Base-by-base conservation (phyloP, 2,888 invertebrate genomes). In the Tigriopus californicus region DNA sequence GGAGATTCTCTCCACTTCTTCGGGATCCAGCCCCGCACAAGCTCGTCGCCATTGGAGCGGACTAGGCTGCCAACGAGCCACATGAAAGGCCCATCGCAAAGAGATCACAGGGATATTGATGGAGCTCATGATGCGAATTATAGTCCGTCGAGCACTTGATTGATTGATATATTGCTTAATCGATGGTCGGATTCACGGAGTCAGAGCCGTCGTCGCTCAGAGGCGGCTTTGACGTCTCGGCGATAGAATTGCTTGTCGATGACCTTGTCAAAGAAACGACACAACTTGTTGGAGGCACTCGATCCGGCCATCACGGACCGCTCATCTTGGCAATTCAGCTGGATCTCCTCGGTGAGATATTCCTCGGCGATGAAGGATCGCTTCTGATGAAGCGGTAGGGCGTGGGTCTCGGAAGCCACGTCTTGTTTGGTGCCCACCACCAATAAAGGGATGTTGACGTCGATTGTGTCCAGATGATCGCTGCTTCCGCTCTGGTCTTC, bases 361-460 rank as follows among this genome's bases (percentile, higher is more conserved):
- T 91, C 88, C 67, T 85, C 86, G 1, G 92, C 90, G 68, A 85
- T 76, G 33, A 76, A 79, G 56, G 81, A 82, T 22, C 80, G 77
- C 40, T 79, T 74, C 64, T 68, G 64, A 40, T 63, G 61, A 42
- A 56, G 46, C 10, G 56, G 56, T 20, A 56, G 24, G n/a, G 46
- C 12, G 65, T 64, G n/a, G 66, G 63, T n/a, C 65, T 64, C 41
- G 4, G 85, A 82, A 0, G 84, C 80, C 64, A 88, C 74, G 74
- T 95, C 94, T 64, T 83, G 76, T 72, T 95, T 97, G 1, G 92
- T 91, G 13, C 94, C 95, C 67, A 95, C 84, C 1, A 95, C 88
- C 63, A 97, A 75, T 66, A 94, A 86, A 1, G 97, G 97, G 68
- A 92, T 83, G 79, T 89, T 71, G 61, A 75, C 75, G 24, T 58